phyloP scores from a whole-genome alignment of 2,797 vertebrate genomes.

The Pangasius mekongensis region DNA sequence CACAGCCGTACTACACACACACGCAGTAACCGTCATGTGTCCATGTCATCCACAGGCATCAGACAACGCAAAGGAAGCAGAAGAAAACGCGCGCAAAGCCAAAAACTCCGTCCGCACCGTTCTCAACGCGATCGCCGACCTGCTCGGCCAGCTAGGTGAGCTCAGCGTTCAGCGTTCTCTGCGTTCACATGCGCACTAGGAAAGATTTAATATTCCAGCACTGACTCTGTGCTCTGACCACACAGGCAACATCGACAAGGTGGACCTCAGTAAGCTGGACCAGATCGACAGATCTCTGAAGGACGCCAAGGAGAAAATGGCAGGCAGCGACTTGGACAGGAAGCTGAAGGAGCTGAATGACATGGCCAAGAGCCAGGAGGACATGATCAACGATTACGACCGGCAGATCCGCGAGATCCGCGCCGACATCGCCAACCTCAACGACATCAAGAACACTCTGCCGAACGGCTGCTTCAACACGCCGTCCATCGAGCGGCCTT shows the following conservation, averaged over 20 bases:
- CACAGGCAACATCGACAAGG: constrained; percentile 90
- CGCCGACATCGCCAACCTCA: constrained; percentile 91
- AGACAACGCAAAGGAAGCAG: constrained; percentile 88
- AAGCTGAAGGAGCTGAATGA: constrained; percentile 88
- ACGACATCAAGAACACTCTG: constrained; percentile 94
- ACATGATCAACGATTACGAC: constrained; percentile 88
- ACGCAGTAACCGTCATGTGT: not conserved
- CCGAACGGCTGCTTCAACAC: constrained; percentile 96
- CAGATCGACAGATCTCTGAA: constrained; percentile 88
- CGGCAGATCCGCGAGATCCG: constrained; percentile 90
- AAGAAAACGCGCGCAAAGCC: constrained; percentile 92
- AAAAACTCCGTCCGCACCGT: constrained; percentile 88
- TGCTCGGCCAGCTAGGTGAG: constrained; percentile 89
- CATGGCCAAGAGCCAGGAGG: constrained; percentile 85
- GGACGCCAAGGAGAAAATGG: constrained; percentile 88
- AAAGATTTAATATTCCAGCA: too few relatives aligned
- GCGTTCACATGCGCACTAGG: too few relatives aligned
- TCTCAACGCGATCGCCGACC: constrained; percentile 81
- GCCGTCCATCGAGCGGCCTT: constrained; percentile 91
- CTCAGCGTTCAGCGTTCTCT: not conserved
- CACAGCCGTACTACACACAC: not conserved
- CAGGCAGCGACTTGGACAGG: constrained; percentile 82
- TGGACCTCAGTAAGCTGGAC: constrained; percentile 90
- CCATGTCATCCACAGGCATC: constrained; percentile 78
- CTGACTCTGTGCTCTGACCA: not conserved